phyloP scores from a whole-genome alignment of 2,797 vertebrate genomes.

The Chiloscyllium punctatum region DNA sequence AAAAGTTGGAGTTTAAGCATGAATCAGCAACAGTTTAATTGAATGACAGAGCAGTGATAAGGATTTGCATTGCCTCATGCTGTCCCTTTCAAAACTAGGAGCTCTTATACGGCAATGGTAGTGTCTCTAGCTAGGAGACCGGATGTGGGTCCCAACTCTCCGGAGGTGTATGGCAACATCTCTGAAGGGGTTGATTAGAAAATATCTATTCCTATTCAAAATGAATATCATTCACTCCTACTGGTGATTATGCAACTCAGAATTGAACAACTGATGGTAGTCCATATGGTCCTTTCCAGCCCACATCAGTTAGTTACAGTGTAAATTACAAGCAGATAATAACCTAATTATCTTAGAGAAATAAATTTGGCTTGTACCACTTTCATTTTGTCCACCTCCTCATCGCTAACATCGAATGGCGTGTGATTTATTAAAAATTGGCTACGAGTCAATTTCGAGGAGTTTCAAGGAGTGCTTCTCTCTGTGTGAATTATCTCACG shows the following conservation, averaged over 20 bases:
- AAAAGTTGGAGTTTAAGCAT: no score
- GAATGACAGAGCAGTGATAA: background rate
- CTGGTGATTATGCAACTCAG: background rate
- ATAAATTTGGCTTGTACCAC: background rate
- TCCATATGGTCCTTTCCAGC: background rate
- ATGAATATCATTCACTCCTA: background rate
- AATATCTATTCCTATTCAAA: background rate
- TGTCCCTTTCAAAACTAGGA: background rate
- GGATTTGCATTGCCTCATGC: background rate
- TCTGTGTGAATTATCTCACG: no score
- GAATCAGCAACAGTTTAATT: background rate
- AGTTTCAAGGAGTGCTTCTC: no score
- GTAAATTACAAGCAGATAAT: background rate
- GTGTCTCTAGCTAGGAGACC: no score
- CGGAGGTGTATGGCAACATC: no score
- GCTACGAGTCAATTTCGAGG: no score
- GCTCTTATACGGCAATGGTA: no score
- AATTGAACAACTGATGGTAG: background rate
- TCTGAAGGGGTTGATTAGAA: no score
- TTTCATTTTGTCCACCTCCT: background rate
- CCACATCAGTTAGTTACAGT: background rate
- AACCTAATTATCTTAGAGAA: background rate
- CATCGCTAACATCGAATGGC: background rate
- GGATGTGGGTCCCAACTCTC: no score
- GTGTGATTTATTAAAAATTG: no score